Percentiles rank a stretch among this genome's conserved stretches.
These are phyloP conservation scores for Chironomus tentans DNA, from an alignment of 2,888 invertebrate genomes.

Conservation along the genomic window DNA sequence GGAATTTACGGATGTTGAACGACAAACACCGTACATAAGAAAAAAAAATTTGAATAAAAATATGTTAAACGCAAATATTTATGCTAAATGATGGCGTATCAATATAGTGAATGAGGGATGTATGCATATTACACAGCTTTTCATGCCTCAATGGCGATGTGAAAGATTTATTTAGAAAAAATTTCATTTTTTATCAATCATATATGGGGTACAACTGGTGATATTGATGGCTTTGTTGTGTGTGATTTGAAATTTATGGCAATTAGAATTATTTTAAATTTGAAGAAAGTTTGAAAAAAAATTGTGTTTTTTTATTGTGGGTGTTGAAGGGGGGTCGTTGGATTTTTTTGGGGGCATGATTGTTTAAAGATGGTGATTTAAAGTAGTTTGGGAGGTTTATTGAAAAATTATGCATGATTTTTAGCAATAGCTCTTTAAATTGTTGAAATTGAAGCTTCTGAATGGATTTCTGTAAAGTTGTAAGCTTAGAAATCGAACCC, in stretches of 20 bases:
- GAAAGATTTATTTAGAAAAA: not conserved
- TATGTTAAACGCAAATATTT: constrained; percentile 4
- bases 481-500: too few species aligned
- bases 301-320: too few species aligned
- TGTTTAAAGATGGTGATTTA: too few species aligned
- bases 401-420: too few species aligned
- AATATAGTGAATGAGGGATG: not conserved
- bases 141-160: not conserved
- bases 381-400: too few species aligned
- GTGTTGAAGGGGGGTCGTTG: too few species aligned
- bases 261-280: not conserved
- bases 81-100: not conserved
- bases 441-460: too few species aligned
- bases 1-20: constrained; percentile 13
- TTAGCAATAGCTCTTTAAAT: too few species aligned
- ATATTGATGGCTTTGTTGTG: not conserved
- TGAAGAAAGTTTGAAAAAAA: not conserved
- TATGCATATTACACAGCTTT: not conserved
- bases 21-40: not conserved
- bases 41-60: constrained; percentile 13
- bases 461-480: too few species aligned
- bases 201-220: too few species aligned
- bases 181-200: too few species aligned
- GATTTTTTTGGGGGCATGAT: too few species aligned
- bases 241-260: not conserved